A percentile compares a stretch with the other conserved stretches of the same genome.
Conservation (phyloP, 1,140 invertebrate genomes). For the Scaptomyza montana region DNA sequence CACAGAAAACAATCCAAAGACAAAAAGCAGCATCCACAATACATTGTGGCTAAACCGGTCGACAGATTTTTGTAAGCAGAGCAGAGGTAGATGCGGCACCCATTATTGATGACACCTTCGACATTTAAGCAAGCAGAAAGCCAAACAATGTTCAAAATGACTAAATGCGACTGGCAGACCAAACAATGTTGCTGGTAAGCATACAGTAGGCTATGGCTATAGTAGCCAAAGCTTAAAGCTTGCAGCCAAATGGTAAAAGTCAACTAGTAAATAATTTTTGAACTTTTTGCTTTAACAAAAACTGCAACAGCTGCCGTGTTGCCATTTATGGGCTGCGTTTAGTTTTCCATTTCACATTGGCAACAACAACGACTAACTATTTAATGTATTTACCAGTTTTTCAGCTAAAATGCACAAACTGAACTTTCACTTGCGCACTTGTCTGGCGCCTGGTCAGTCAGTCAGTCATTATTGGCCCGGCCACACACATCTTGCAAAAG, state of each 20-base stretch:
- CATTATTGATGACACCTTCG: slow-evolving; percentile 79
- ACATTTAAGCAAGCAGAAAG: slow-evolving; percentile 61
- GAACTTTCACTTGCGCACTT: slow-evolving; percentile 76
- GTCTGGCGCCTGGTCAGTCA: slow-evolving; percentile 39
- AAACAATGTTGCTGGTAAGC: slow-evolving; percentile 22
- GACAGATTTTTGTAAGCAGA: slow-evolving; percentile 17
- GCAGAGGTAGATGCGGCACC: neutral
- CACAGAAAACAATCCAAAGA: slow-evolving; percentile 14
- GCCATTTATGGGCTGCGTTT: slow-evolving; percentile 67
- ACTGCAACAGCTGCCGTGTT: slow-evolving; percentile 43
- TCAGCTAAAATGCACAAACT: slow-evolving; percentile 33
- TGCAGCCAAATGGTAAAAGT: slow-evolving; percentile 75
- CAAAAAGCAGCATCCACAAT: slow-evolving; percentile 15
- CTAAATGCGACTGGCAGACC: no score
- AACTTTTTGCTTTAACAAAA: slow-evolving; percentile 52
- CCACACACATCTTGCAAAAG: slow-evolving; percentile 45
- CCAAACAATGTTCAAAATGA: slow-evolving; percentile 36
- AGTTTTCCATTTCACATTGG: slow-evolving; percentile 75
- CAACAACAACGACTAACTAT: slow-evolving; percentile 15
- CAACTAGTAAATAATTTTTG: slow-evolving; percentile 66
- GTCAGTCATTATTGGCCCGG: slow-evolving; percentile 42
- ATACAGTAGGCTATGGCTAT: slow-evolving; percentile 16
- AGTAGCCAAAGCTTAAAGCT: neutral
- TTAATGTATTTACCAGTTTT: slow-evolving; percentile 49
- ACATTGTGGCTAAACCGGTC: slow-evolving; percentile 56